phyloP scores from a whole-genome alignment of 2,888 invertebrate species.

The Choreutis nemorana region DNA sequence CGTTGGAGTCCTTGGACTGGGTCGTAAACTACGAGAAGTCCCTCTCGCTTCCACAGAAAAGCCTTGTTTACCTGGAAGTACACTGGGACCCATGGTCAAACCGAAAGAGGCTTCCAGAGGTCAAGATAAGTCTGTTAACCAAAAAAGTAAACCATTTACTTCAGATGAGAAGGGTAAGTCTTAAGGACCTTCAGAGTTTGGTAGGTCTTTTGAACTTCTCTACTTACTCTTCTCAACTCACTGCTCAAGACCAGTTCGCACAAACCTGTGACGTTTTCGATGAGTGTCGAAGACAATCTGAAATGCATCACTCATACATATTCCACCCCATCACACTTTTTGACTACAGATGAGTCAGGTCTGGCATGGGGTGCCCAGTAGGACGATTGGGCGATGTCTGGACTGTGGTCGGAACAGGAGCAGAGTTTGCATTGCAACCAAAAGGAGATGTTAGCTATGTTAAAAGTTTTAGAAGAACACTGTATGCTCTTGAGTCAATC shows the following conservation, averaged over 20 bases:
- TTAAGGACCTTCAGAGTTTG: too few relatives aligned
- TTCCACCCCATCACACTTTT: slow-evolving; percentile 6
- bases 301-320: slow-evolving; percentile 8
- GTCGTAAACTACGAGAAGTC: slow-evolving; percentile 10
- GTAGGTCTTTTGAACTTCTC: too few relatives aligned
- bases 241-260: not conserved
- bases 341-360: slow-evolving; percentile 13
- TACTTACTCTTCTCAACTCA: not conserved
- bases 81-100: slow-evolving; percentile 10
- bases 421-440: slow-evolving; percentile 4
- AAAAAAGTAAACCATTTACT: not conserved
- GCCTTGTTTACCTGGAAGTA: slow-evolving; percentile 9
- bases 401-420: slow-evolving; percentile 1
- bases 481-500: slow-evolving; percentile 1
- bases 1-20: slow-evolving; percentile 9
- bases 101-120: slow-evolving; percentile 8
- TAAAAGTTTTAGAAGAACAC: slow-evolving; percentile 1
- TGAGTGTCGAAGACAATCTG: not conserved
- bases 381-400: not conserved
- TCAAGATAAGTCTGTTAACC: slow-evolving; percentile 1
- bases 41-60: slow-evolving; percentile 6
- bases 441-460: slow-evolving; percentile 4
- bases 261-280: not conserved
- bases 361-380: slow-evolving; percentile 11
- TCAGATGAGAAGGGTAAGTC: too few relatives aligned